These are phyloP conservation scores for Hymenochirus boettgeri DNA, from an alignment of 2,113 vertebrate genomes.

Conservation along the genomic window DNA sequence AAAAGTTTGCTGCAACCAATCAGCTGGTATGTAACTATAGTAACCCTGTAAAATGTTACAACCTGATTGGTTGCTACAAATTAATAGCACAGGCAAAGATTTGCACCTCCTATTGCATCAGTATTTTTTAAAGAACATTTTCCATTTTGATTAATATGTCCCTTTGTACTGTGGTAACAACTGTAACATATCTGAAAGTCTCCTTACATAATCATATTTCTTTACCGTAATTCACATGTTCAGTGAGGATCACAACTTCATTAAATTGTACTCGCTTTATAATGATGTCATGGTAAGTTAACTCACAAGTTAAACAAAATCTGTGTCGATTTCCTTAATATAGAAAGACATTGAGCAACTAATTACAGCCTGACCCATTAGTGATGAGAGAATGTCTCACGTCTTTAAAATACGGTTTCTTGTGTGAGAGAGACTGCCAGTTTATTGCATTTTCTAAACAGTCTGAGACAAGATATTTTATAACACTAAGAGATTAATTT, in stretches of 20 bases:
- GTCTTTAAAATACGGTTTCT: conserved; percentile 23
- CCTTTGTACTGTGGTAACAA: too few relatives aligned
- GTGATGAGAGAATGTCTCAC: conserved; percentile 41
- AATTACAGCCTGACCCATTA: conserved; percentile 34
- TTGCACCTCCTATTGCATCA: too few relatives aligned
- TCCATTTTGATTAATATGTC: too few relatives aligned
- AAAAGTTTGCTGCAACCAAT: too few relatives aligned
- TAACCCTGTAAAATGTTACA: too few relatives aligned
- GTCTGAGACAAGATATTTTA: background rate
- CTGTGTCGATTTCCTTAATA: conserved; percentile 21
- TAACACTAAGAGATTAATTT: background rate
- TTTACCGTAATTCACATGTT: background rate
- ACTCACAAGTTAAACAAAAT: conserved; percentile 27
- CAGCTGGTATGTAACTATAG: too few relatives aligned
- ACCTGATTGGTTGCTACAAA: too few relatives aligned
- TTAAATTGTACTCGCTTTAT: conserved; percentile 28
- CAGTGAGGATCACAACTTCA: background rate
- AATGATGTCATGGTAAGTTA: conserved; percentile 34
- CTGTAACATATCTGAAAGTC: too few relatives aligned
- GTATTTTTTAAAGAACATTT: too few relatives aligned
- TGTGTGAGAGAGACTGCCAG: conserved; percentile 4
- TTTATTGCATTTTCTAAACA: background rate
- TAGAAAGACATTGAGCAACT: conserved; percentile 17
- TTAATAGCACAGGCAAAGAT: too few relatives aligned
- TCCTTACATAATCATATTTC: too few relatives aligned